Conservation (phyloP, 2,888 invertebrate genomes). For the Lacanobia oleracea region DNA sequence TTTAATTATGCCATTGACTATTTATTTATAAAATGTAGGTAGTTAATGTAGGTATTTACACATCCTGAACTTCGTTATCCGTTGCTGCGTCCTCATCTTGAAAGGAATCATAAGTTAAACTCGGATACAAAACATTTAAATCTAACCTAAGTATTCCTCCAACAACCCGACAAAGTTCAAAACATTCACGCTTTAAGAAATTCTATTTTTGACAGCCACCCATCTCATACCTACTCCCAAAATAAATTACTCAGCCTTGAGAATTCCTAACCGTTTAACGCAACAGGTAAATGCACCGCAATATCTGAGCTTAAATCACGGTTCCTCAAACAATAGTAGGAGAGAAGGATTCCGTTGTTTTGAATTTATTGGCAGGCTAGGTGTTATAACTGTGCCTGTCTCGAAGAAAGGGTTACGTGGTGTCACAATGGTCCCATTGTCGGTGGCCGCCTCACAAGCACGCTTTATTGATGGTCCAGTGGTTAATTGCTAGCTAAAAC, state of each 20-base stretch:
- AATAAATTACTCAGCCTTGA: slow-evolving; percentile 54
- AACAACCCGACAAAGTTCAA: slow-evolving; percentile 3
- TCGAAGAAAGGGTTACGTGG: slow-evolving; percentile 76
- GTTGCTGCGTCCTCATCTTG: neutral
- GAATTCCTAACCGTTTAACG: slow-evolving; percentile 51
- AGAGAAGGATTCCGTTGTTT: slow-evolving; percentile 62
- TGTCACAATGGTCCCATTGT: slow-evolving; percentile 74
- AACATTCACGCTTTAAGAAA: slow-evolving; percentile 26
- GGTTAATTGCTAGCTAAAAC: slow-evolving; percentile 82
- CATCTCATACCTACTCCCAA: slow-evolving; percentile 29
- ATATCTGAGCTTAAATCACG: slow-evolving; percentile 67
- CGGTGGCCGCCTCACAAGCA: slow-evolving; percentile 62
- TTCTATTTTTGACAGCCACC: slow-evolving; percentile 29
- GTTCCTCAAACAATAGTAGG: slow-evolving; percentile 69
- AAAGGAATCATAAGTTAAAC: neutral
- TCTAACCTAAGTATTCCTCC: neutral
- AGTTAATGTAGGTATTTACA: neutral
- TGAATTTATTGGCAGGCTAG: slow-evolving; percentile 62
- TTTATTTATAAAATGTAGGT: neutral
- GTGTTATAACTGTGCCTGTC: slow-evolving; percentile 64
- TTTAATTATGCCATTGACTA: slow-evolving; percentile 7
- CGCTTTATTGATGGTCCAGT: slow-evolving; percentile 74
- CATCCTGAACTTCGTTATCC: too few species aligned
- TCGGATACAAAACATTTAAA: neutral
- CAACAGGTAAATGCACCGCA: slow-evolving; percentile 69